These are phyloP conservation scores for Cacatua alba DNA, from an alignment of 2,113 vertebrate genomes.

Conservation along the genomic window DNA sequence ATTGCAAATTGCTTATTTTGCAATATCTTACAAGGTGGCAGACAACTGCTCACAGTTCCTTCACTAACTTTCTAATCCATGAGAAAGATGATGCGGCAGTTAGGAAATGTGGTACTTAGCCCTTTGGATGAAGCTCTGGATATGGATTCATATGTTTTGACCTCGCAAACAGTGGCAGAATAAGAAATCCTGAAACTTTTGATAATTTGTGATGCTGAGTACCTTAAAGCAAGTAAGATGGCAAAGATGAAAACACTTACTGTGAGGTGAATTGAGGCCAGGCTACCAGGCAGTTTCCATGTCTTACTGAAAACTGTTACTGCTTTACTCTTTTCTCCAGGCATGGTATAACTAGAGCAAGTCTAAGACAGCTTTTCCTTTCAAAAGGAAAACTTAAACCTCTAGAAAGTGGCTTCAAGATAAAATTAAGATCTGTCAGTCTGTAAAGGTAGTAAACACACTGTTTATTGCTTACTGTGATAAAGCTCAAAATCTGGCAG, in stretches of 20 bases:
- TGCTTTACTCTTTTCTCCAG: background rate
- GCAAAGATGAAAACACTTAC: background rate
- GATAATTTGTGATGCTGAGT: background rate
- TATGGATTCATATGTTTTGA: background rate
- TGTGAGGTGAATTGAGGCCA: background rate
- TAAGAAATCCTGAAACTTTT: background rate
- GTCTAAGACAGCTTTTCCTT: background rate
- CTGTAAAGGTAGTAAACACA: background rate
- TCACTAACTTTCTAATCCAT: background rate
- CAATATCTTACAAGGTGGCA: background rate
- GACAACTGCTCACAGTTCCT: background rate
- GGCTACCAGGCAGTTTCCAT: background rate
- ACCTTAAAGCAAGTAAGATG: background rate
- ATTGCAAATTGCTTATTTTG: background rate
- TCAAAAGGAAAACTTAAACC: background rate
- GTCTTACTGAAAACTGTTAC: background rate
- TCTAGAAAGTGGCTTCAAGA: background rate
- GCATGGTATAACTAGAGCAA: background rate
- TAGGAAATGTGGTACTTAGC: background rate
- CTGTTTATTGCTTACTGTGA: rapidly evolving
- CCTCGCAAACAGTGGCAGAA: background rate
- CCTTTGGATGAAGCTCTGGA: background rate
- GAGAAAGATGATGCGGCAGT: background rate
- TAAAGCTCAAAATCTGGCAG: background rate
- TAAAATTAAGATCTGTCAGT: background rate